phyloP scores from a whole-genome alignment of 1,140 invertebrate species.

The Rhynchophorus ferrugineus region DNA sequence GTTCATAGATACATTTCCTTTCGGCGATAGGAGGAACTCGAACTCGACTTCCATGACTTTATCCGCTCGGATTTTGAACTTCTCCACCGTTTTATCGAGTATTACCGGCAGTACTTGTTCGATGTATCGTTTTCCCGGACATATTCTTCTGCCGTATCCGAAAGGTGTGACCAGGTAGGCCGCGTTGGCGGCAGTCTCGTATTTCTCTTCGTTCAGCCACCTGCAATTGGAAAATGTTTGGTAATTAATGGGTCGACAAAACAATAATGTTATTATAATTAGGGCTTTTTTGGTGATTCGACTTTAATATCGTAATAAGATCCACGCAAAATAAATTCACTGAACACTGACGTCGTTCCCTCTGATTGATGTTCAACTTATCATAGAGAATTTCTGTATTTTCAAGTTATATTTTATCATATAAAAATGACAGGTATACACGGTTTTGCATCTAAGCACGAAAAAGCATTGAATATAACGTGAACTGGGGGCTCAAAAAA shows the following conservation, averaged over 20 bases:
- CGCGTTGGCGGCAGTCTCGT: conserved; percentile 41
- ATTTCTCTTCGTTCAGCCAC: conserved; percentile 57
- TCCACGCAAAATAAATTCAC: too few relatives aligned
- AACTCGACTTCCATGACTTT: conserved; percentile 65
- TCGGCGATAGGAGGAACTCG: conserved; percentile 68
- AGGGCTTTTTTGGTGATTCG: neutral
- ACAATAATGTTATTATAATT: neutral
- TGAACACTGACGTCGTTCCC: too few relatives aligned
- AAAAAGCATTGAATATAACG: too few relatives aligned
- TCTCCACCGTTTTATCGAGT: conserved; percentile 63
- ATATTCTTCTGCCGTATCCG: conserved; percentile 74
- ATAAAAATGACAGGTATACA: too few relatives aligned
- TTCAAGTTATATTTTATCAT: too few relatives aligned
- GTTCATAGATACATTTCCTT: conserved; percentile 58
- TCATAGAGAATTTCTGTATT: too few relatives aligned
- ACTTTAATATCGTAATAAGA: neutral
- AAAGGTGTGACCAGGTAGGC: conserved; percentile 74
- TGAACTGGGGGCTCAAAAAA: too few relatives aligned
- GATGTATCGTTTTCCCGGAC: conserved; percentile 74
- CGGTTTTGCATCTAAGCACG: too few relatives aligned
- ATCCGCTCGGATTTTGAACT: conserved; percentile 59
- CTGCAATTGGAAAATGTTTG: conserved; percentile 3
- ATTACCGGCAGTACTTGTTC: conserved; percentile 69
- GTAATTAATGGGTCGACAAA: neutral
- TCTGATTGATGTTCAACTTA: too few relatives aligned